Base-by-base conservation (phyloP, 2,113 vertebrate genomes). In the Nibea coibor region DNA sequence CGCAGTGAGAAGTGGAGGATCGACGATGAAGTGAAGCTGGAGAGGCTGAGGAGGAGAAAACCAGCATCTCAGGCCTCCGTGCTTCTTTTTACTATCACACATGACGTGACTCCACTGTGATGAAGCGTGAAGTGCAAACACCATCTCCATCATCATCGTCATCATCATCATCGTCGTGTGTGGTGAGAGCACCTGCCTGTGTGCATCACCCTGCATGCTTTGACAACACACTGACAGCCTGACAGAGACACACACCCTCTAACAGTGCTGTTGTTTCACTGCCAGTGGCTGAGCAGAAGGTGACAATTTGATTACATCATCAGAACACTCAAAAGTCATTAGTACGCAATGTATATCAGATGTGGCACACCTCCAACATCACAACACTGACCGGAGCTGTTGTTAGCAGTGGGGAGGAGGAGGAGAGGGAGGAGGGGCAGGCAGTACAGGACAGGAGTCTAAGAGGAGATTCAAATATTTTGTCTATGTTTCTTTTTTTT, bases 291-390 rank as follows among this genome's bases (percentile, higher is more conserved):
- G 67, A 72, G 69, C 35, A 68, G 35, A 63, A 59, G 63, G 75
- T 73, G 80, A 70, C 53, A 66, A 77, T 72, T 59, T 72, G 39
- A 78, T 56, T 48, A 42, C 64, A 78, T 64, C 70, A 80, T 69
- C 74, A 47, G 35, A 56, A 64, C 19, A 12, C 70, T 70, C 45
- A 66, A 19, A 80, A 74, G 53, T 78, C 71, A 72, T 80, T 75
- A 72, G 72, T 31, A 7, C 10, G 16, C 54, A 35, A 51, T 22
- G 53, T 47, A 35, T 75, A 70, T 84, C 57, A 80, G 65, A 80
- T 35, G 31, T 70, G 67, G 82, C 76, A 71, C 51, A 53, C 39
- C 43, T 70, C 70, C 65, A 73, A 74, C 63, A 50, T 57, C 47
- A 47, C 61, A 72, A 10, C 39, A n/a, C 47, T 35, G 54, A 83